Evolutionary conservation across 1,140 invertebrate species (phyloP), one percentile per base, ranked within the genome.

Genomic region (Periplaneta americana): DNA sequence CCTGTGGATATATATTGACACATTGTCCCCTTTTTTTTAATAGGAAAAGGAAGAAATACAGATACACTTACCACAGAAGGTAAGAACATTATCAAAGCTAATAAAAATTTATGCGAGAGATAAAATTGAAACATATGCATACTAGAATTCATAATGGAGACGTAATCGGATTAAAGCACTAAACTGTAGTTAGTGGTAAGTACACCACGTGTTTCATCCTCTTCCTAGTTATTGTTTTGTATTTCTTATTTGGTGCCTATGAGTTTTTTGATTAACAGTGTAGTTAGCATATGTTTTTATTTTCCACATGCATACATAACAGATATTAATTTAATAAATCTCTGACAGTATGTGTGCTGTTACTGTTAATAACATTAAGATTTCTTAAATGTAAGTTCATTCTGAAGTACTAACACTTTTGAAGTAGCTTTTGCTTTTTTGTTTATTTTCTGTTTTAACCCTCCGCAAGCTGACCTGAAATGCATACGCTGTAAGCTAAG

Each of bases 1-100:
- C 31, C 34, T 75, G 75, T 34, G 32, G 3, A 75, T 34, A 34
- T 8, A 34, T 75, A 75, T 75, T 75, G 75, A 75, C 75, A 18
- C 32, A 34, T 33, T 75, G 32, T 31, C 31, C 74, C 75, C 75
- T 76, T 81, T 36, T n/a, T 57, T 57, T 66, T 66, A 81, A 34
- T 88, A 89, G 88, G 88, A 85, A 89, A 88, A 85, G 85, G 87
- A 85, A 86, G 88, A 83, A 85, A 88, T 79, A 84, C 88, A 75
- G 88, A 89, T 85, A 86, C 88, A 81, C 86, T 88, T 82, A 88
- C 88, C 77, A 88, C 87, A 66, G 88, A 89, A 88, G 88, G 88
- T 89, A 88, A 87, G 86, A 81, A 28, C 28, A 37, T 13, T 78
- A 36, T 33, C 18, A 34, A 66, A 66, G 22, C 48, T 66, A 66